Conservation (phyloP, 2,113 vertebrate species). For the Xenus cinereus region DNA sequence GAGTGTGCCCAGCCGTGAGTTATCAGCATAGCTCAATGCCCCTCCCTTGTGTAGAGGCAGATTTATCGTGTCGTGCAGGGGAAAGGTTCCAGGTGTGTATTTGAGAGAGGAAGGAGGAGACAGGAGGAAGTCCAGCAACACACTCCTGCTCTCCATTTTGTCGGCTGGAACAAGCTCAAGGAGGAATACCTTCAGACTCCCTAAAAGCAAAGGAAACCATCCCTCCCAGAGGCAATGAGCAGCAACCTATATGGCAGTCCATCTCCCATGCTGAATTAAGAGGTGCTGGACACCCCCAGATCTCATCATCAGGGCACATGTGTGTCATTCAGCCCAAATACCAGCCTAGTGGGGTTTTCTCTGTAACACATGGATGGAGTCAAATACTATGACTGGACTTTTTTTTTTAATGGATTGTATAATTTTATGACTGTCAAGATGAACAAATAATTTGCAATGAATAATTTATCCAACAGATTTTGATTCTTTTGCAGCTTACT, state of each 20-base stretch:
- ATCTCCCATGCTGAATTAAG: not conserved
- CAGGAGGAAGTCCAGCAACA: not conserved
- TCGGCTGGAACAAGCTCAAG: not conserved
- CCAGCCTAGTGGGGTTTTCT: not conserved
- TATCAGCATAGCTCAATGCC: not conserved
- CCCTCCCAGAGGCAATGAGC: not conserved
- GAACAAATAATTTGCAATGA: slow-evolving; percentile 65
- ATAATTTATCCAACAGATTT: slow-evolving; percentile 66
- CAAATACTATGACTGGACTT: not conserved
- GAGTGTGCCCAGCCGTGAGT: not conserved
- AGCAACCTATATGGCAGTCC: fast-evolving
- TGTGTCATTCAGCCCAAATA: not conserved
- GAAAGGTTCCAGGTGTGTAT: not conserved
- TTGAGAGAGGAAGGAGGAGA: not conserved
- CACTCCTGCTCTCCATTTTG: not conserved
- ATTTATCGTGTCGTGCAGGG: not conserved
- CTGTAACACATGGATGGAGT: not conserved
- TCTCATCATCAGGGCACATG: not conserved
- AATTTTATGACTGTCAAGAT: slow-evolving; percentile 64
- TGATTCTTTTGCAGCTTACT: slow-evolving; percentile 61
- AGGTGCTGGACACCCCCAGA: not conserved
- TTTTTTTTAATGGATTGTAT: slow-evolving; percentile 57
- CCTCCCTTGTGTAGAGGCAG: not conserved
- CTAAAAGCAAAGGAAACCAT: not conserved
- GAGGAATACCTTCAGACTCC: not conserved